phyloP scores from a whole-genome alignment of 2,888 invertebrate species.

The Calameuta idolon region DNA sequence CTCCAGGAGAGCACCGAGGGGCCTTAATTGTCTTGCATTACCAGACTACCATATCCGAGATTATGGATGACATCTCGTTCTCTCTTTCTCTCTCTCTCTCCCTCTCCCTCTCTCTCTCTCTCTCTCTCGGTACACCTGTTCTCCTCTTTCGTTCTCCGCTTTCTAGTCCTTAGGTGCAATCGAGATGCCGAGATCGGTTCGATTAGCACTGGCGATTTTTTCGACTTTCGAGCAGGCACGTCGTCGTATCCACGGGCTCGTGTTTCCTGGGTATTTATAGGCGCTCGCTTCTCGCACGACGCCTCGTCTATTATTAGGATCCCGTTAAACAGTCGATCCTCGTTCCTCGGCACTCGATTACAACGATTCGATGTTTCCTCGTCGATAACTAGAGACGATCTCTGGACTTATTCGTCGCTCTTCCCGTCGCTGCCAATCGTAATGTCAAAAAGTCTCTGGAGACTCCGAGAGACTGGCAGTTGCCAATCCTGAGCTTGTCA shows the following conservation, averaged over 20 bases:
- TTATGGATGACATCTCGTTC: conserved; percentile 26
- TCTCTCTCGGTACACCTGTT: conserved; percentile 15
- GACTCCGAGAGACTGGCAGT: too few relatives aligned
- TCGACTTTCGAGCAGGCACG: conserved; percentile 16
- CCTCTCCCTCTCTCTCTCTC: conserved; percentile 14
- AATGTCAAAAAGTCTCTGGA: too few relatives aligned
- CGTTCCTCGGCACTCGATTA: too few relatives aligned
- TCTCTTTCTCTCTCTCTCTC: conserved; percentile 13
- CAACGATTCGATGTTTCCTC: too few relatives aligned
- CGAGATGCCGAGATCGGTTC: conserved; percentile 35
- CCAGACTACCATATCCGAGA: conserved; percentile 28
- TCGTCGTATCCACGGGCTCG: conserved; percentile 40
- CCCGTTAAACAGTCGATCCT: conserved; percentile 36
- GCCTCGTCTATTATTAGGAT: conserved; percentile 53
- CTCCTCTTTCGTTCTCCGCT: neutral
- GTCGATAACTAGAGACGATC: conserved; percentile 17
- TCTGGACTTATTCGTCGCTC: conserved; percentile 21
- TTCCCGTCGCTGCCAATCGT: conserved; percentile 11
- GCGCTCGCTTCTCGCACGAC: conserved; percentile 45
- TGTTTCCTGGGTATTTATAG: conserved; percentile 49
- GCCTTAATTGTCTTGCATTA: conserved; percentile 41
- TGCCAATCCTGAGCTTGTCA: too few relatives aligned
- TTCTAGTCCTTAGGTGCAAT: neutral
- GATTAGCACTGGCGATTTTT: conserved; percentile 25
- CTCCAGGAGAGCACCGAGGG: neutral